Base-by-base conservation (phyloP, 2,797 vertebrate genomes). In the Onychomys leucogaster region DNA sequence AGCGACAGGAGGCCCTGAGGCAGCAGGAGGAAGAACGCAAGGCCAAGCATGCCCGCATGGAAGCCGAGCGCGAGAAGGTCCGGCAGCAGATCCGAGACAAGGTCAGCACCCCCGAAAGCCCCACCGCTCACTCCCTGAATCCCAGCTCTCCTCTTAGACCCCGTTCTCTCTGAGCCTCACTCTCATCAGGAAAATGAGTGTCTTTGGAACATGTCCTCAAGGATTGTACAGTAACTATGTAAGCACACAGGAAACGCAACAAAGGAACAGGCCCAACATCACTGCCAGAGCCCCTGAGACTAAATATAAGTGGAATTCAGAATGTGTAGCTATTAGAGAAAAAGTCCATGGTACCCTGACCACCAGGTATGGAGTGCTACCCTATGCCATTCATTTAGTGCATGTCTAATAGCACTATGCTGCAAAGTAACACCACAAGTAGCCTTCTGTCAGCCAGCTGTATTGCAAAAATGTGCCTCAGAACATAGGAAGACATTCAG, bases 21-120 rank as follows among this genome's bases (percentile, higher is more conserved):
- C 99, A 99, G 98, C 99, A 99, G 98, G 99, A 99, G 97, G 99
- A 99, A 49, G 99, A 99, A 97, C 99, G 99, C 95, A 99, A 99
- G 98, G 99, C 99, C 98, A 99, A 99, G 95, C 99, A 99, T 0
- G 98, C 99, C 55, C 99, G 99, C 97, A 99, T 99, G 99, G 99
- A 99, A 98, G 99, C 99, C 0, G 99, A 99, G 98, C 99, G 99
- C 65, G 99, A 99, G 98, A 99, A 99, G 98, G 99, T 99, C 98
- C 99, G 99, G 97, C 99, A 99, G 99, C 99, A 99, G 98, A 99
- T 99, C 98, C 98, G 99, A 57, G 99, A 99, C 98, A 99, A 99
- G 99, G 99, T 99, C 96, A 97, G 98, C 65, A 27, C 23, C 13
- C 46, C 49, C 10, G 7, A 41, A 6, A 6, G 5, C 41, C 83